Conservation (phyloP, 2,888 invertebrate genomes). For the Eutolmus rufibarbis region DNA sequence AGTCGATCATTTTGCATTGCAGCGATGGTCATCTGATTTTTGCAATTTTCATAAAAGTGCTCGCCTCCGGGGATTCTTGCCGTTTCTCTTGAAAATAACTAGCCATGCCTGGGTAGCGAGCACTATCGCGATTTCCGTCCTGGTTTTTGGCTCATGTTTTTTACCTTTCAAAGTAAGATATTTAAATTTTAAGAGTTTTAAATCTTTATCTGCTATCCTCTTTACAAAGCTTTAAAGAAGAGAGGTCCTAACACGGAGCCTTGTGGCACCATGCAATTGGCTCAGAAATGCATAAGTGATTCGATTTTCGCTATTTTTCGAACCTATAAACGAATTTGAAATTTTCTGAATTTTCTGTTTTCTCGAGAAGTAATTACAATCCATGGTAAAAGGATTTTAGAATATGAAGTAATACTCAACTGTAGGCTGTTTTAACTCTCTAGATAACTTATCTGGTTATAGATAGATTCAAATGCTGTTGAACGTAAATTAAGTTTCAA, state of each 20-base stretch:
- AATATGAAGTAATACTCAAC: too few relatives aligned
- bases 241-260: background rate
- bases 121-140: background rate
- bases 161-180: background rate
- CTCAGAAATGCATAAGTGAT: too few relatives aligned
- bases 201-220: background rate
- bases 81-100: background rate
- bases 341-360: too few relatives aligned
- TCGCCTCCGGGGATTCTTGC: background rate
- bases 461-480: too few relatives aligned
- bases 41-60: background rate
- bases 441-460: too few relatives aligned
- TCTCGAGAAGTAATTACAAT: too few relatives aligned
- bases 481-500: too few relatives aligned
- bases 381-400: too few relatives aligned
- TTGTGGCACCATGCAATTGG: background rate
- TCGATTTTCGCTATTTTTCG: too few relatives aligned
- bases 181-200: background rate
- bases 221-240: background rate
- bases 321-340: too few relatives aligned
- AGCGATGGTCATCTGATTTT: constrained; percentile 16
- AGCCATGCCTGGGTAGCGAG: background rate
- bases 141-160: background rate
- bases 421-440: too few relatives aligned
- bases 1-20: background rate